These are phyloP conservation scores for Gryon sp. DNA, from an alignment of 1,140 invertebrate species.

Conservation along the genomic window DNA sequence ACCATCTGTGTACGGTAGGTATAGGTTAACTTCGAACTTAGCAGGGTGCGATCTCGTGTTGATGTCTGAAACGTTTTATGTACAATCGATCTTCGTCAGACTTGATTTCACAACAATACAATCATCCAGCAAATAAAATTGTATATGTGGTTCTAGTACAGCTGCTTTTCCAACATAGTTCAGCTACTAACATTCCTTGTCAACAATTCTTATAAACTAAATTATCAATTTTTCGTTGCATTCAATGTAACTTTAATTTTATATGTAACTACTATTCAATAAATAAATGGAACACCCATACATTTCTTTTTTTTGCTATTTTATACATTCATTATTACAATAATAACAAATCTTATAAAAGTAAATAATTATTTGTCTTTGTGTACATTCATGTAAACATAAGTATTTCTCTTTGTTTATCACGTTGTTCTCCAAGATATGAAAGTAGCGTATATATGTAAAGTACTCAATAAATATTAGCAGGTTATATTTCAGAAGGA, in stretches of 20 bases:
- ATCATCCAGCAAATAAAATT: conserved; percentile 80
- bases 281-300: no score
- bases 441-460: no score
- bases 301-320: no score
- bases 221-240: conserved; percentile 46
- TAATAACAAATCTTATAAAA: no score
- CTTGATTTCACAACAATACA: conserved; percentile 79
- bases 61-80: conserved; percentile 78
- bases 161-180: conserved; percentile 69
- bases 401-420: no score
- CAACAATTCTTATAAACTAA: conserved; percentile 69
- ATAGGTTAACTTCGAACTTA: conserved; percentile 63
- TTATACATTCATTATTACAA: no score
- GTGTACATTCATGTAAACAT: no score
- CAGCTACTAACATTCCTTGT: conserved; percentile 76
- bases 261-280: no score
- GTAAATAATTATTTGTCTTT: no score
- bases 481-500: no score
- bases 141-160: conserved; percentile 72
- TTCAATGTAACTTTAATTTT: conserved; percentile 30
- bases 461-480: no score
- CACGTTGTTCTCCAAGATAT: no score
- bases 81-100: conserved; percentile 80
- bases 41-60: conserved; percentile 73
- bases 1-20: conserved; percentile 73